These are phyloP conservation scores for Lottia scabra DNA, from an alignment of 2,888 invertebrate genomes.

Conservation along the genomic window DNA sequence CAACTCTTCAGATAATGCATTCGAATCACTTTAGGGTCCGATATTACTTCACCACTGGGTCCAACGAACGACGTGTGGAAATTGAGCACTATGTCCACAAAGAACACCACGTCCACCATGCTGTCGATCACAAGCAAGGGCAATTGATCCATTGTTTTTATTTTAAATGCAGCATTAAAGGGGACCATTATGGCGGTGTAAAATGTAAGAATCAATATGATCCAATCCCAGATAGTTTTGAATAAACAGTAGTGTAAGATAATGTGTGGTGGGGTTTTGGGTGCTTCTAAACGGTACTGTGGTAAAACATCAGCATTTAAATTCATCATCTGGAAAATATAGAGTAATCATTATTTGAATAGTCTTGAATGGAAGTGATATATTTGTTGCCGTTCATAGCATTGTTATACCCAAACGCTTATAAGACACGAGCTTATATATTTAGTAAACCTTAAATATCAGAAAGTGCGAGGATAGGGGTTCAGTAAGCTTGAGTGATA, in stretches of 20 bases:
- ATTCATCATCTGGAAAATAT: constrained; percentile 86
- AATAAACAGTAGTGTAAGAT: constrained; percentile 99
- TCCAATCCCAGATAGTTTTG: constrained; percentile 99
- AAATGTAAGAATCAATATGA: constrained; percentile 98
- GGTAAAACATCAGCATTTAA: constrained; percentile 94
- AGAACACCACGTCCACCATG: constrained; percentile 99
- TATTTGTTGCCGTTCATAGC: too few species aligned
- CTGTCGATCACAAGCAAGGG: constrained; percentile 74
- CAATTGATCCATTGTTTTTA: constrained; percentile 81
- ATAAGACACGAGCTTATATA: too few species aligned
- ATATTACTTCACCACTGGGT: constrained; percentile 85
- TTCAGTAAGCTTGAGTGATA: too few species aligned
- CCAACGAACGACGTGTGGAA: constrained; percentile 99
- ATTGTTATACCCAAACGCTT: too few species aligned
- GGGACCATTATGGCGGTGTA: constrained; percentile 99
- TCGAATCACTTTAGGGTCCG: constrained; percentile 84
- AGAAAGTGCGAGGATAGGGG: too few species aligned
- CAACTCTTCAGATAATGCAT: constrained; percentile 98
- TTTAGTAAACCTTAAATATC: too few species aligned
- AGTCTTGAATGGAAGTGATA: too few species aligned
- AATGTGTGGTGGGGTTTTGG: constrained; percentile 99
- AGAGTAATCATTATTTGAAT: too few species aligned
- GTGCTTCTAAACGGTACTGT: constrained; percentile 86
- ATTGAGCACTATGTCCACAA: constrained; percentile 99
- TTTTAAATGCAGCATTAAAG: constrained; percentile 99